Percentiles rank a stretch among this genome's conserved stretches.
Conservation (phyloP, 2,888 invertebrate species). For the Hemithea aestivaria region DNA sequence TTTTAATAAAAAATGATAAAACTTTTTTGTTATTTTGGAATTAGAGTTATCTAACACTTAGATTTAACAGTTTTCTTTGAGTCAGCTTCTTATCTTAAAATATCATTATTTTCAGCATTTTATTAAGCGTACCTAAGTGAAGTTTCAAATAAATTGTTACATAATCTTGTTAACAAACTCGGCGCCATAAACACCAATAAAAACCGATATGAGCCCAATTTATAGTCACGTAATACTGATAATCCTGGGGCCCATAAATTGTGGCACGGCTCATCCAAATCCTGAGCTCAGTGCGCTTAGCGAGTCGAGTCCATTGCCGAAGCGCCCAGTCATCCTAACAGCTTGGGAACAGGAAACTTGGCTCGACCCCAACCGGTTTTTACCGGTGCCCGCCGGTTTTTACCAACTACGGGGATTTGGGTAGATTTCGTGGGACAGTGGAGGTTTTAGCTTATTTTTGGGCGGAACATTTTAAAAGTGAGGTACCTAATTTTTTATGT, state of each 20-base stretch:
- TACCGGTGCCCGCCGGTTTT: slow-evolving; percentile 36
- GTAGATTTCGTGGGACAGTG: slow-evolving; percentile 6
- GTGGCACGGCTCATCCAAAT: slow-evolving; percentile 36
- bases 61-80: too few relatives aligned
- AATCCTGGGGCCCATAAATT: slow-evolving; percentile 18
- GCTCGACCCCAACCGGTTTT: slow-evolving; percentile 45
- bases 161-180: too few relatives aligned
- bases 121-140: too few relatives aligned
- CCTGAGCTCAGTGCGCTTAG: slow-evolving; percentile 27
- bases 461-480: background rate
- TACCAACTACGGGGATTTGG: slow-evolving; percentile 16
- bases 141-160: too few relatives aligned
- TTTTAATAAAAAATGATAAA: too few relatives aligned
- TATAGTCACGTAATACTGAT: slow-evolving; percentile 7
- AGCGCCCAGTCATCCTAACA: slow-evolving; percentile 45
- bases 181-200: background rate
- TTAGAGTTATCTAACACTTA: too few relatives aligned
- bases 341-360: slow-evolving; percentile 43
- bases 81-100: too few relatives aligned
- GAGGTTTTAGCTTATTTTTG: too few relatives aligned
- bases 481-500: too few relatives aligned
- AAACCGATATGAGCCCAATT: slow-evolving; percentile 6
- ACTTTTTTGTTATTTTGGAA: too few relatives aligned
- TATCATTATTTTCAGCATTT: too few relatives aligned
- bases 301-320: slow-evolving; percentile 35